Base-by-base conservation (phyloP, 2,113 vertebrate genomes). In the Recurvirostra avosetta region DNA sequence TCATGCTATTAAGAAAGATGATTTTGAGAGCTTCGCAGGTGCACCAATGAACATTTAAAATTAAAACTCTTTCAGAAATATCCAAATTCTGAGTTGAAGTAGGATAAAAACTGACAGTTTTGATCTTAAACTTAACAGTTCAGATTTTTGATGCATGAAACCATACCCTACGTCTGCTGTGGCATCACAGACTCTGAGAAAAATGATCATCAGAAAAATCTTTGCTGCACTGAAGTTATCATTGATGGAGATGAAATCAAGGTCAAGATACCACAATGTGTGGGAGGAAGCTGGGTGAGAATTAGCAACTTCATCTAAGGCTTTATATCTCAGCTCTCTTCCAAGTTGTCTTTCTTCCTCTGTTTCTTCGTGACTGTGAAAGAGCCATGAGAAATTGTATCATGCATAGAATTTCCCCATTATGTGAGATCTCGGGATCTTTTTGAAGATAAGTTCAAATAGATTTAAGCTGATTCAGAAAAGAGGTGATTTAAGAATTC, bases 201-300 rank as follows among this genome's bases (percentile, higher is more conserved):
- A 65, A 85, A 71, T 3, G 38, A 87, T 92, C 61, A 94, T 92
- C 84, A 95, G 92, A 79, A 89, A 84, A 78, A 76, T 89, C 74
- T 94, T 89, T 79, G 56, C 84, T 85, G 43, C 52, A 76, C 70
- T 87, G 87, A 92, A 94, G 86, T 91, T 96, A 73, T 92, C 71
- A 93, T 76, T 96, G 95, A 87, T 88, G 58, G 75, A 94, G 92
- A 92, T 90, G 67, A 95, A 97, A 97, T 96, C 92, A 94, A 94
- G 96, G 92, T 96, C 95, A 96, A 68, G 71, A 89, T 92, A 92
- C 75, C 77, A 85, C 89, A 73, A 58, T 76, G 81, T 81, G 89
- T 95, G 93, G 95, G 94, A 96, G 94, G 86, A 92, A 88, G 92
- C 74, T 81, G 86, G 58, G 80, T 94, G 92, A 95, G 95, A 97